These are phyloP conservation scores for Nannospalax galili DNA, from an alignment of 2,113 vertebrate genomes.

Conservation along the genomic window DNA sequence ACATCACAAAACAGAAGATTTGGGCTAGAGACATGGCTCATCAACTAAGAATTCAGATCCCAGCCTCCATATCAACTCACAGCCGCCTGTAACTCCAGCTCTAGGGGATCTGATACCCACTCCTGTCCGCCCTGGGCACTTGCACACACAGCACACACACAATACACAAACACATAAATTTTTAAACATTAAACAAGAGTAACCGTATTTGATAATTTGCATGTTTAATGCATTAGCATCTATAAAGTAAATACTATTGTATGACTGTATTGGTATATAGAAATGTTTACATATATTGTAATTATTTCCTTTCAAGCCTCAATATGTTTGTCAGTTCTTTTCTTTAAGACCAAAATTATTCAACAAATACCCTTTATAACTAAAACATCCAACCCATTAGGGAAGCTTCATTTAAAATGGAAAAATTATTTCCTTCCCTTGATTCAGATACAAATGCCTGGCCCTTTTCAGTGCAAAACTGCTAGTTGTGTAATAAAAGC, in stretches of 20 bases:
- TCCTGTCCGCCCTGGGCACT: no score
- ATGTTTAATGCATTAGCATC: not conserved
- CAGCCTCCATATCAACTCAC: no score
- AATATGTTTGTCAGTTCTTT: not conserved
- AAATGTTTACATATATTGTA: conserved; percentile 5
- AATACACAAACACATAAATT: no score
- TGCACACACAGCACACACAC: no score
- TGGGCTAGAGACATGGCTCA: no score
- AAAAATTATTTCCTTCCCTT: not conserved
- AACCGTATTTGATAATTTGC: conserved; percentile 42
- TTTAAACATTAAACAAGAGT: not conserved
- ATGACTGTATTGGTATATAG: not conserved
- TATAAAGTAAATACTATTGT: conserved; percentile 16
- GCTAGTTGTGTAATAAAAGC: conserved; percentile 49
- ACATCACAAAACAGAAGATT: not conserved
- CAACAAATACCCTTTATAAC: conserved; percentile 13
- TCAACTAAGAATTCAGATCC: no score
- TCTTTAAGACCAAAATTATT: conserved; percentile 39
- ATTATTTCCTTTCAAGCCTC: conserved; percentile 30
- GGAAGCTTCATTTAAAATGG: not conserved
- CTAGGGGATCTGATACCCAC: no score
- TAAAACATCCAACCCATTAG: not conserved
- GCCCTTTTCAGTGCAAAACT: not conserved
- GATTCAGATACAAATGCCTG: conserved; percentile 2
- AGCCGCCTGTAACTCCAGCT: no score